phyloP scores from a whole-genome alignment of 2,113 vertebrate genomes.

The Dicrurus megarhynchus region DNA sequence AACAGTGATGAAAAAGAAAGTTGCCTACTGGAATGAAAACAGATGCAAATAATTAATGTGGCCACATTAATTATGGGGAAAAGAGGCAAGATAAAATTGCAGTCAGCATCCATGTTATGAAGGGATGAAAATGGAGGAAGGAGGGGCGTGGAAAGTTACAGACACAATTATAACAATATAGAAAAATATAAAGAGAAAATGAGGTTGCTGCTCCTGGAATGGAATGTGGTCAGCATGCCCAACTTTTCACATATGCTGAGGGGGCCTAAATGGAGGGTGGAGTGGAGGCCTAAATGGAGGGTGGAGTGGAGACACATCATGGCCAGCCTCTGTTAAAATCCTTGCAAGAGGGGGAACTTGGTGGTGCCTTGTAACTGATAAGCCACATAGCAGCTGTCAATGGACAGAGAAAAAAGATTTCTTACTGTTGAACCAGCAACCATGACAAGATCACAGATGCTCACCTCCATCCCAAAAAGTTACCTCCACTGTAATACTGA shows the following conservation, averaged over 20 bases:
- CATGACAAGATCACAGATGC: background rate
- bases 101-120: background rate
- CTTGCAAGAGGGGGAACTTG: background rate
- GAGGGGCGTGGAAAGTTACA: background rate
- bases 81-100: background rate
- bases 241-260: background rate
- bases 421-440: background rate
- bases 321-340: background rate
- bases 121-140: background rate
- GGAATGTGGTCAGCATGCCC: background rate
- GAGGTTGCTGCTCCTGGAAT: background rate
- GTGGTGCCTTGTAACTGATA: background rate
- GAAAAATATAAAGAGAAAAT: background rate
- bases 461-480: background rate
- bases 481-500: background rate
- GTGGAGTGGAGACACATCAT: background rate
- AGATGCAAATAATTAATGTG: background rate
- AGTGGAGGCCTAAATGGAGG: background rate
- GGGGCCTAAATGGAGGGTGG: background rate
- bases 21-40: background rate
- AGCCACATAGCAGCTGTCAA: background rate
- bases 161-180: background rate
- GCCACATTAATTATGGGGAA: background rate
- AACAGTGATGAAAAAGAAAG: background rate
- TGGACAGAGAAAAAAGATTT: background rate